Percentiles rank a stretch among this genome's conserved stretches.
phyloP scores from a whole-genome alignment of 2,797 vertebrate genomes.

The Sebastes kiyomatsui region DNA sequence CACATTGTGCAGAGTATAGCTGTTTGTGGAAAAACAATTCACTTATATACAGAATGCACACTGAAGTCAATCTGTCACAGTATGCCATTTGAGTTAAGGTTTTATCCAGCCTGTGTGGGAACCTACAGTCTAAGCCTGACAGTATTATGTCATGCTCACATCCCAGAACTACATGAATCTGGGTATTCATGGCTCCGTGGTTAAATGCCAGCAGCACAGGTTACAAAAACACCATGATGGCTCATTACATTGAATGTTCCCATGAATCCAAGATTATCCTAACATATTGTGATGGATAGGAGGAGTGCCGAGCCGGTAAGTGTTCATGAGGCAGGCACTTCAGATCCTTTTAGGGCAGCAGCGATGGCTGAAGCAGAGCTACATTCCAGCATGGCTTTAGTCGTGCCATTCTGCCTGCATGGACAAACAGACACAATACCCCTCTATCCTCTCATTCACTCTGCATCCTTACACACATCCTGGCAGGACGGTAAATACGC shows the following conservation, averaged over 20 bases:
- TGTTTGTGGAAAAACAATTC: not conserved
- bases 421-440: conserved; percentile 63
- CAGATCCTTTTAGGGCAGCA: conserved; percentile 68
- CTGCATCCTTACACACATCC: conserved; percentile 53
- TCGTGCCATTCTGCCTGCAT: conserved; percentile 47
- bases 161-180: conserved; percentile 6
- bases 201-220: conserved; percentile 14
- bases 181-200: conserved; percentile 7
- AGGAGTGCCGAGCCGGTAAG: conserved; percentile 33
- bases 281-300: conserved; percentile 32
- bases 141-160: conserved; percentile 1
- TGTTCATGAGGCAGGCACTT: conserved; percentile 47
- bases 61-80: not conserved
- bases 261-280: conserved; percentile 42
- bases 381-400: conserved; percentile 42
- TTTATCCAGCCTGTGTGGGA: not conserved
- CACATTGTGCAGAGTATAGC: not conserved
- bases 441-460: conserved; percentile 64
- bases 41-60: not conserved
- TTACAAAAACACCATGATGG: conserved; percentile 15
- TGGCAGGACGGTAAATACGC: conserved; percentile 48
- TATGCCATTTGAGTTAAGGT: not conserved
- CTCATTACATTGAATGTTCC: conserved; percentile 34
- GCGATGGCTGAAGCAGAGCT: conserved; percentile 10
- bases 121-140: not conserved